Percentiles rank a stretch among this genome's conserved stretches.
phyloP scores from a whole-genome alignment of 2,888 invertebrate genomes.

The Acanthococcus lagerstroemiae region DNA sequence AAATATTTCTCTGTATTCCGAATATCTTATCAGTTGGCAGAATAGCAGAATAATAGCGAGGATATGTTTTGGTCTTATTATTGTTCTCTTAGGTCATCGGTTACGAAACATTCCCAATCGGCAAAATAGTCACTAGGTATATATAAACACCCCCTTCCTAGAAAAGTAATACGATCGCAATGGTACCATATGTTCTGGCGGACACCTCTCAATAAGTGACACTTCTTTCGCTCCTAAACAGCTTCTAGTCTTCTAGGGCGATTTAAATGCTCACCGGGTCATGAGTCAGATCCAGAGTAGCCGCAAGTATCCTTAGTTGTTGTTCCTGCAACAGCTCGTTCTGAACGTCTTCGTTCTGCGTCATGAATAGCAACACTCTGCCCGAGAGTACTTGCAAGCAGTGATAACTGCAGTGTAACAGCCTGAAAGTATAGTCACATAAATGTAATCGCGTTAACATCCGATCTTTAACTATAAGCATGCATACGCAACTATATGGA shows the following conservation, averaged over 20 bases:
- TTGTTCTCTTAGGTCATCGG: too few species aligned
- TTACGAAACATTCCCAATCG: too few species aligned
- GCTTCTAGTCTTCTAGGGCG: not conserved
- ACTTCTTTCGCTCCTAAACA: not conserved
- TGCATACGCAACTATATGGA: too few species aligned
- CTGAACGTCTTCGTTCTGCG: conserved; percentile 48
- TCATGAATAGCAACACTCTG: conserved; percentile 50
- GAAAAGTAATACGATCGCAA: not conserved
- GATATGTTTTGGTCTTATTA: too few species aligned
- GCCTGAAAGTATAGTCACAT: conserved; percentile 43
- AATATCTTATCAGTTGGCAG: too few species aligned
- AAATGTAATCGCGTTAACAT: too few species aligned
- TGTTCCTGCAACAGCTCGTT: conserved; percentile 48
- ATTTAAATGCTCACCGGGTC: conserved; percentile 47
- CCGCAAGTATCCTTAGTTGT: conserved; percentile 49
- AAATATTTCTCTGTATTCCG: too few species aligned
- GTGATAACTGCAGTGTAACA: conserved; percentile 51
- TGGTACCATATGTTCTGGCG: not conserved
- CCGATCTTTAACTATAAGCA: too few species aligned
- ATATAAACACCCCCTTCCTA: too few species aligned
- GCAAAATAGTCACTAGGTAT: not conserved
- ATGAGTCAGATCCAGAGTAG: conserved; percentile 52
- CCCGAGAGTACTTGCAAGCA: conserved; percentile 52
- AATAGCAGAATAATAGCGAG: too few species aligned
- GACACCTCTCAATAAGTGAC: not conserved